These are phyloP conservation scores for Ceyx margarethae DNA, from an alignment of 2,113 vertebrate species.

Conservation along the genomic window DNA sequence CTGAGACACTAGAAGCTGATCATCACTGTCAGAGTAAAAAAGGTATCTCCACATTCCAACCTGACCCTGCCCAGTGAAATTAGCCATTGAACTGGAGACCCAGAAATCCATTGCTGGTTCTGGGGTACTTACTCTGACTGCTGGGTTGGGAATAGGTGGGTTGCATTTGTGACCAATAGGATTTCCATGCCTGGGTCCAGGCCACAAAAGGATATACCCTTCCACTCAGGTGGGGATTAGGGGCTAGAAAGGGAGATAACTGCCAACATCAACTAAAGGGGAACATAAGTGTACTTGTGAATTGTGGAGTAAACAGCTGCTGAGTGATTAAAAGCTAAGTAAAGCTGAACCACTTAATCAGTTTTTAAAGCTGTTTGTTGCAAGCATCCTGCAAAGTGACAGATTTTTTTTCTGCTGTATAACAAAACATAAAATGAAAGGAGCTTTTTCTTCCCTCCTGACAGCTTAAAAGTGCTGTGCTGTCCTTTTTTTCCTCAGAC, in stretches of 20 bases:
- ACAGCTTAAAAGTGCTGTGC: conserved; percentile 10
- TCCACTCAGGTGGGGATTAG: not conserved
- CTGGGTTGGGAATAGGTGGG: not conserved
- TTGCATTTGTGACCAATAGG: not conserved
- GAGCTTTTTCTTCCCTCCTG: conserved; percentile 47
- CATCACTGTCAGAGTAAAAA: not conserved
- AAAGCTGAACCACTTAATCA: conserved; percentile 55
- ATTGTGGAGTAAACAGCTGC: conserved; percentile 49
- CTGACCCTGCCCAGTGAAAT: not conserved
- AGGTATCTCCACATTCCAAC: not conserved
- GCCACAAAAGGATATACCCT: not conserved
- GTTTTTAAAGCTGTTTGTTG: conserved; percentile 65
- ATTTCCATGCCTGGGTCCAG: not conserved
- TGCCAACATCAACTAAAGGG: not conserved
- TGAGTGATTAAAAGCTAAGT: conserved; percentile 63
- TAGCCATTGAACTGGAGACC: not conserved
- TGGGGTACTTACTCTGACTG: not conserved
- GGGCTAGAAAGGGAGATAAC: not conserved
- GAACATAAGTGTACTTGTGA: conserved; percentile 6
- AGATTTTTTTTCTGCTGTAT: conserved; percentile 57
- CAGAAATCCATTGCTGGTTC: not conserved
- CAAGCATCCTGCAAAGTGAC: conserved; percentile 42
- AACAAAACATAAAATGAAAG: conserved; percentile 49
- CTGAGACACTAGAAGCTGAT: not conserved
- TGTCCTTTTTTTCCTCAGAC: not conserved